A percentile compares a stretch with the other conserved stretches of the same genome.
Evolutionary conservation across 64 coral and sea anemone species (phyloP).

Genomic region (Exaiptasia diaphana): DNA sequence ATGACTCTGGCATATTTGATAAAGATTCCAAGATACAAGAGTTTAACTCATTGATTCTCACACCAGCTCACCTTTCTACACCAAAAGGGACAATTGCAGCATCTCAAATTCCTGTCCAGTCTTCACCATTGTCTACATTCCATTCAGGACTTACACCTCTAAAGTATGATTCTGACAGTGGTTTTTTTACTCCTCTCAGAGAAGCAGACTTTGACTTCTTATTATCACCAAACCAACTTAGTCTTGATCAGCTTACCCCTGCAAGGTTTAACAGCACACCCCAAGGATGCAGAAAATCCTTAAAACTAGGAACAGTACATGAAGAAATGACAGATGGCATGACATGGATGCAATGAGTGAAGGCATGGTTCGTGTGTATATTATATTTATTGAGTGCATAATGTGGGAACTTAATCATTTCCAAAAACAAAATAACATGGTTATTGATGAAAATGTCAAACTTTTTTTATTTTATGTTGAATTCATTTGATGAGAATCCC

Average conservation of each 20-base stretch:
- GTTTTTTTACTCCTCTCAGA: slow-evolving; percentile 66
- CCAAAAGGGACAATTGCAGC: background rate
- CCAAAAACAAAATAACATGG: no score
- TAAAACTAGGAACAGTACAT: slow-evolving; percentile 47
- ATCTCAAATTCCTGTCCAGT: background rate
- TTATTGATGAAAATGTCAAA: no score
- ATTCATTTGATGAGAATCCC: no score
- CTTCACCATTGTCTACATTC: slow-evolving; percentile 40
- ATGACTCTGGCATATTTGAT: slow-evolving; percentile 6
- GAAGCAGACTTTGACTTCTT: slow-evolving; percentile 74
- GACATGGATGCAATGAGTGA: background rate
- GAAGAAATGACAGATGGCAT: background rate
- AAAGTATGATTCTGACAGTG: slow-evolving; percentile 59
- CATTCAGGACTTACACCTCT: slow-evolving; percentile 57
- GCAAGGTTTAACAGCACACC: slow-evolving; percentile 46
- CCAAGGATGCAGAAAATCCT: slow-evolving; percentile 74
- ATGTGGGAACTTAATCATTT: no score
- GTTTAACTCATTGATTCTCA: background rate
- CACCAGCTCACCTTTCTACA: background rate
- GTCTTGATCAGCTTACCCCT: slow-evolving; percentile 6
- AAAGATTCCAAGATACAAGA: slow-evolving; percentile 6
- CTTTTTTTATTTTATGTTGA: no score
- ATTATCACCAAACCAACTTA: slow-evolving; percentile 33
- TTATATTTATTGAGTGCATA: no score
- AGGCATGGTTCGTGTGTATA: no score